Evolutionary conservation across 2,113 vertebrate species (phyloP), one percentile per base, ranked within the genome.

Genomic region (Clarias magur): DNA sequence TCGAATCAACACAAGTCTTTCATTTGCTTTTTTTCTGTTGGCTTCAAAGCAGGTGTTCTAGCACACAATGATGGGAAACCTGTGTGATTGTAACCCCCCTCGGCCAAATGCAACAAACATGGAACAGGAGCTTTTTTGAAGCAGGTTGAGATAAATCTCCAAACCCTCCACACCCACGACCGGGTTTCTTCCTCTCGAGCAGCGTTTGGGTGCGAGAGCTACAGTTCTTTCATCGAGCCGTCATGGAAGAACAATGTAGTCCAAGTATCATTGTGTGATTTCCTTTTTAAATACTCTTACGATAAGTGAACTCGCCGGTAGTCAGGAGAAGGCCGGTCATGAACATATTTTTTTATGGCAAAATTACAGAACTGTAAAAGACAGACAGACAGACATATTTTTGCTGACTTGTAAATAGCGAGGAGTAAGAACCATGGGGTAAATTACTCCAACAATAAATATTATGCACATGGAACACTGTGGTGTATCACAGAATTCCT

Each of bases 41-140:
- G 84, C 91, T 91, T 93, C 90, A 94, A 93, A 94, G 90, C 38
- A 54, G 57, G 30, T 25, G 85, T 91, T 92, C 87, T 90, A 88
- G 83, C 67, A 90, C 82, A 95, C 95, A 95, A 96, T 95, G 72
- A 84, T 82, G 91, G 94, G 95, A 95, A 95, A 84, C 88, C 87
- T 68, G 85, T 88, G 11, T 54, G 82, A 65, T 60, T 75, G 80
- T 80, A 80, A 82, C 85, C 75, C 80, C 89, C 89, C 60, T 56
- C n/a, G 75, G 92, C 89, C 88, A 95, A 94, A 65, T n/a, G 94
- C 89, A 95, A 95, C 87, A 95, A 94, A 95, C 94, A 92, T 16
- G 27, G 2, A 59, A 67, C 42, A 82, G 90, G 90, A 73, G 83
- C 34, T 88, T 83, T 63, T 91, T 89, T 85, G 84, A 90, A 91